Evolutionary conservation across 2,113 vertebrate genomes (phyloP).

Genomic region (Synchiropus splendidus): DNA sequence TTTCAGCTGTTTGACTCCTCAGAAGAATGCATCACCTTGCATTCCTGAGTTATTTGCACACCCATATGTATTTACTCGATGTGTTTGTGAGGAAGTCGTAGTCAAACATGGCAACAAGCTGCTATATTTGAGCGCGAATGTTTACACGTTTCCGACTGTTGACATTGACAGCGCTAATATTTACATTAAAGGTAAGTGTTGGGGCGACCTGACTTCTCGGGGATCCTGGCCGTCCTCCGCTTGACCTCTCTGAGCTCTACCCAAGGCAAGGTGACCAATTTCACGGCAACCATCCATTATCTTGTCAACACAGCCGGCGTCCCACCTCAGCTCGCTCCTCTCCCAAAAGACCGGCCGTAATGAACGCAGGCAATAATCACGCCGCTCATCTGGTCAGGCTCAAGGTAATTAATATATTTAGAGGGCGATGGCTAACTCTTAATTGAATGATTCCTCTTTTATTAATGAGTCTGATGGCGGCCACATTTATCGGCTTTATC

Average conservation of each 20-base stretch:
- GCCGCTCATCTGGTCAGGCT: slow-evolving; percentile 90
- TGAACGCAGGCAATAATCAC: slow-evolving; percentile 92
- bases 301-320: slow-evolving; percentile 75
- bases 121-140: too few species aligned
- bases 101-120: too few species aligned
- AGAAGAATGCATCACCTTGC: too few species aligned
- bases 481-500: slow-evolving; percentile 93
- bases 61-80: too few species aligned
- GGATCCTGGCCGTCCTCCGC: slow-evolving; percentile 34
- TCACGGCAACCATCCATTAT: slow-evolving; percentile 83
- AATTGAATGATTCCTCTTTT: slow-evolving; percentile 91
- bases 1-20: too few species aligned
- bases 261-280: slow-evolving; percentile 82
- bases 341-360: slow-evolving; percentile 82
- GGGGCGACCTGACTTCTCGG: background rate
- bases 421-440: slow-evolving; percentile 82
- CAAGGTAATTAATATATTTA: slow-evolving; percentile 99
- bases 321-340: slow-evolving; percentile 72
- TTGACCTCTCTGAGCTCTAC: slow-evolving; percentile 49
- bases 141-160: too few species aligned
- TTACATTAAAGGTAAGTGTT: too few species aligned
- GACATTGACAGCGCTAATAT: too few species aligned
- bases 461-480: slow-evolving; percentile 87
- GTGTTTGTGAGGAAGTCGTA: too few species aligned
- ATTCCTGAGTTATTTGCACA: too few species aligned